Conservation (phyloP, 2,797 vertebrate genomes). For the Coregonus sp. region DNA sequence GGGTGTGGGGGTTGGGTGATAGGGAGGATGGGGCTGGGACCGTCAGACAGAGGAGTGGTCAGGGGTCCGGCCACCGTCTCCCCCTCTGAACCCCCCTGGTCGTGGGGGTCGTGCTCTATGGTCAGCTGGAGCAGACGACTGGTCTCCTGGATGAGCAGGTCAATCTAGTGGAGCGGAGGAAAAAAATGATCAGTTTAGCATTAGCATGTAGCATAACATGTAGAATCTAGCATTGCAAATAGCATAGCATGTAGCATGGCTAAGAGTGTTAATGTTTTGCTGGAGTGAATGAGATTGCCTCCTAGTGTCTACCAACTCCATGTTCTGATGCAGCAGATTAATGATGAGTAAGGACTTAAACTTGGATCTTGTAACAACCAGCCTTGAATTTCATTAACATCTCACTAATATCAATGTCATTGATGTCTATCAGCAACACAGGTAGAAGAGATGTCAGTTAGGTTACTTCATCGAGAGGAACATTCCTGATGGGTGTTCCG, state of each 20-base stretch:
- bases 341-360: not conserved
- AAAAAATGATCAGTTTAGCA: not conserved
- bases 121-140: conserved; percentile 94
- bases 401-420: not conserved
- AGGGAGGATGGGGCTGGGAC: conserved; percentile 70
- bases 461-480: conserved; percentile 91
- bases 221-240: not conserved
- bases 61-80: conserved; percentile 63
- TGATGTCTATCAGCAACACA: not conserved
- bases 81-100: conserved; percentile 61
- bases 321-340: not conserved
- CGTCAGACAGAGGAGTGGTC: conserved; percentile 70
- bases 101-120: conserved; percentile 92
- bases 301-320: not conserved
- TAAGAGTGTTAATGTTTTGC: not conserved
- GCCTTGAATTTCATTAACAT: not conserved
- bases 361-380: not conserved
- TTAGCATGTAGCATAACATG: not conserved
- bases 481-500: conserved; percentile 91
- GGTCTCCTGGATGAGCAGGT: conserved; percentile 93
- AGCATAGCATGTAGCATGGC: too few species aligned
- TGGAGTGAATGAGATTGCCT: too few species aligned
- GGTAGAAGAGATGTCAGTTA: not conserved
- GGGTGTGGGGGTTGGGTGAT: conserved; percentile 73
- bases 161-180: conserved; percentile 76